Evolutionary conservation across 2,113 vertebrate genomes (phyloP).

Genomic region (Phylloscopus trochilus): DNA sequence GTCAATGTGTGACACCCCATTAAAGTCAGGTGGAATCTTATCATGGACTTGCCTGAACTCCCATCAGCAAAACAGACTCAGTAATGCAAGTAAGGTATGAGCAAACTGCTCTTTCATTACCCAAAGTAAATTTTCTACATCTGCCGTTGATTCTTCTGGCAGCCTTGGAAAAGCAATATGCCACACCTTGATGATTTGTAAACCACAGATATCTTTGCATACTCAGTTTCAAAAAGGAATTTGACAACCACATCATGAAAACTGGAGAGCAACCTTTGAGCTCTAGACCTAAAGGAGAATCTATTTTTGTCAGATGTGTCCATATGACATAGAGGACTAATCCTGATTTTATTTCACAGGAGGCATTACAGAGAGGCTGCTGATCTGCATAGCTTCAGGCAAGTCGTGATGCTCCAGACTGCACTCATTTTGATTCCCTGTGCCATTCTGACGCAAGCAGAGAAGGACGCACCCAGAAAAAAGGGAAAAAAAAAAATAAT

Average conservation of each 20-base stretch:
- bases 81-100: neutral
- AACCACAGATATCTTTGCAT: neutral
- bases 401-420: neutral
- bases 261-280: neutral
- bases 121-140: neutral
- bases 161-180: neutral
- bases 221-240: neutral
- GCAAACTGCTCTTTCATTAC: neutral
- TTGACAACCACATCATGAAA: neutral
- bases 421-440: neutral
- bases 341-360: neutral
- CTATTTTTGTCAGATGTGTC: neutral
- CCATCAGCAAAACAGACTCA: neutral
- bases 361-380: neutral
- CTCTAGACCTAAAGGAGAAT: neutral
- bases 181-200: neutral
- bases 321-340: neutral
- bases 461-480: neutral
- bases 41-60: neutral
- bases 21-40: neutral
- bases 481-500: neutral
- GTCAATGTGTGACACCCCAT: neutral
- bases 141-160: neutral
- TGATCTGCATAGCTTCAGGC: neutral
- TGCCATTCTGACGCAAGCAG: neutral